Evolutionary conservation across 35 echinoderm and acorn worm genomes (phyloP), one percentile per base, ranked within the genome.

Genomic region (Holothuria glaberrima): DNA sequence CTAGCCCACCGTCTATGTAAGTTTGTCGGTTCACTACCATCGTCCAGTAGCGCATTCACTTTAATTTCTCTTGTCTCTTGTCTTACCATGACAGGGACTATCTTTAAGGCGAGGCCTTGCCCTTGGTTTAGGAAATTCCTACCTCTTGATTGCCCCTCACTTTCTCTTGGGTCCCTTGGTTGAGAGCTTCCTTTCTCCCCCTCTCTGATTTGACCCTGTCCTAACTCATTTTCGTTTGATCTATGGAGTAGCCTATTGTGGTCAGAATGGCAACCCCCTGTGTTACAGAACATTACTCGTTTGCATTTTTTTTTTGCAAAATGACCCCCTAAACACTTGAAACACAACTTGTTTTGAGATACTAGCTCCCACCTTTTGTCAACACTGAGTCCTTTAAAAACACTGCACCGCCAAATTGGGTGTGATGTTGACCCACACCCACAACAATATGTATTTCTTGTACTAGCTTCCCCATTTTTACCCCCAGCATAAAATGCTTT

Each of bases 21-120:
- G 88, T 90, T 46, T 90, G 48, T n/a, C n/a, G n/a, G n/a, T 19
- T 54, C 38, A 80, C 70, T 90, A 2, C 26, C 88, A 90, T 90
- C 88, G 59, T 78, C 88, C n/a, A 90, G 68, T 27, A 90, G 25
- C 30, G 88, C 88, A 77, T 90, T 90, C 26, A 79, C 71, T 4
- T 78, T 44, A 33, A 90, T 78, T 36, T 58, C 19, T 21, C 58
- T 76, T 12, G 25, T 64, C 30, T 48, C 88, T 30, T 78, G 80
- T 21, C 57, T 77, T 0, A 90, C 52, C 2, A 58, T 78, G 0
- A 90, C 71, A 9, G 71, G 70, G 0, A 80, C 48, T 6, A 27
- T 63, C 54, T 48, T 76, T 38, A 79, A 46, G 3, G 74, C 70
- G 9, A 76, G 13, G 41, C n/a, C 57, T 61, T 61, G 48, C 21